Conservation (phyloP, 2,888 invertebrate genomes). For the Halocaridina rubra region DNA sequence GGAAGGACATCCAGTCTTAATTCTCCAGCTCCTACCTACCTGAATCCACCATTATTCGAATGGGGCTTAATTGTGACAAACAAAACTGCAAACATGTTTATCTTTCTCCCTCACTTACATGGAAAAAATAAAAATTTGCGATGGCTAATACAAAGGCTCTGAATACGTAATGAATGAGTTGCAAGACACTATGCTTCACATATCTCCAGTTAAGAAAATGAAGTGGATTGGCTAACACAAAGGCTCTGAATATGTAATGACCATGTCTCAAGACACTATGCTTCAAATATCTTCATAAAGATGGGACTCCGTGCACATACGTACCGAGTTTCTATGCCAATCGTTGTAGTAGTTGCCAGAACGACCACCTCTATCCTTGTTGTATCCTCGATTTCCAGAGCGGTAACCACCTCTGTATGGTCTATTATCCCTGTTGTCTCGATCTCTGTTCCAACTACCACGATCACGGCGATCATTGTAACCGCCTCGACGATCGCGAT, state of each 20-base stretch:
- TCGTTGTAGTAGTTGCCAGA: constrained; percentile 39
- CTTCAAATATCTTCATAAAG: too few species aligned
- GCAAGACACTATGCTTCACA: neutral
- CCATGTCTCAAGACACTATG: too few species aligned
- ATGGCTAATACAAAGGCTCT: too few species aligned
- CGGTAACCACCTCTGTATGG: constrained; percentile 2
- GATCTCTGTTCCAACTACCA: constrained; percentile 52
- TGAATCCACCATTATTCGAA: too few species aligned
- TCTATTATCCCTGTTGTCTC: constrained; percentile 28
- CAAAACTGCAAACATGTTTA: too few species aligned
- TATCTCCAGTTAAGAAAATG: neutral
- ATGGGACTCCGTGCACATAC: too few species aligned
- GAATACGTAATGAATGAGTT: too few species aligned
- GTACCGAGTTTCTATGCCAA: constrained; percentile 28
- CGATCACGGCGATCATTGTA: constrained; percentile 52
- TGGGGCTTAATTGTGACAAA: too few species aligned
- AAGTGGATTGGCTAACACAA: neutral
- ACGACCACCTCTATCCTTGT: constrained; percentile 16
- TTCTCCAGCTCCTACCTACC: too few species aligned
- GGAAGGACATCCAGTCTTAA: too few species aligned
- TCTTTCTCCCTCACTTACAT: too few species aligned
- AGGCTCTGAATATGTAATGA: neutral
- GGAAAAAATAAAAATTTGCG: too few species aligned
- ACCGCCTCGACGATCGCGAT: constrained; percentile 51
- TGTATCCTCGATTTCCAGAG: constrained; percentile 13